Evolutionary conservation across 1,140 invertebrate genomes (phyloP).

Genomic region (Galendromus occidentalis): DNA sequence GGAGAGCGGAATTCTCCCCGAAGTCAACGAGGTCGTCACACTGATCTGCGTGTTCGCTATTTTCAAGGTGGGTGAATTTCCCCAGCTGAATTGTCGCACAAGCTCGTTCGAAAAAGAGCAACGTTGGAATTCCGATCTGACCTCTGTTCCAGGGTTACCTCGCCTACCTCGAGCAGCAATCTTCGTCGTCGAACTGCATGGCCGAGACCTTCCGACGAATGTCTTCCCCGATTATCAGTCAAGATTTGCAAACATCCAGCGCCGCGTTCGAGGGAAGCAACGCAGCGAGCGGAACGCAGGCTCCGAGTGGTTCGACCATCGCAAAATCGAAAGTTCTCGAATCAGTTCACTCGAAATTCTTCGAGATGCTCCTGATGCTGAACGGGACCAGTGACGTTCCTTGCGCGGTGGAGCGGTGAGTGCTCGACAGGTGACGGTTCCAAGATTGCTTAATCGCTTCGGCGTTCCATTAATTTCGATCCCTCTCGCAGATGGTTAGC

Average conservation of each 20-base stretch:
- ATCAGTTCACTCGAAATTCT: not conserved
- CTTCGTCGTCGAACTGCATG: not conserved
- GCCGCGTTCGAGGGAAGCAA: no score
- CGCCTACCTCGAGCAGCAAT: not conserved
- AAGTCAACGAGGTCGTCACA: slow-evolving; percentile 8
- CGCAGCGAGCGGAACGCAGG: no score
- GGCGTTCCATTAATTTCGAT: not conserved
- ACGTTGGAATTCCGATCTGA: not conserved
- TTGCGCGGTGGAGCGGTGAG: not conserved
- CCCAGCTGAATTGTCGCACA: no score
- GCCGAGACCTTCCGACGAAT: not conserved
- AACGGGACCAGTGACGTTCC: slow-evolving; percentile 7
- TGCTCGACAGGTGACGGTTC: not conserved
- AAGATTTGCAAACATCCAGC: no score
- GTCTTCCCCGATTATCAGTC: not conserved
- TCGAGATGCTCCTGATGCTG: slow-evolving; percentile 7
- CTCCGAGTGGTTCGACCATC: no score
- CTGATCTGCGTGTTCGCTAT: slow-evolving; percentile 3
- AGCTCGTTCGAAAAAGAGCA: no score
- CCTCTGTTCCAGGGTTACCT: not conserved
- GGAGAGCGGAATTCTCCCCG: not conserved
- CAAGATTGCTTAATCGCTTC: not conserved
- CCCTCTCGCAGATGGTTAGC: not conserved
- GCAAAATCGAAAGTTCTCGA: not conserved
- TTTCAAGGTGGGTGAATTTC: not conserved